These are phyloP conservation scores for Zenarchopterus dispar DNA, from an alignment of 2,797 vertebrate genomes.

Conservation along the genomic window DNA sequence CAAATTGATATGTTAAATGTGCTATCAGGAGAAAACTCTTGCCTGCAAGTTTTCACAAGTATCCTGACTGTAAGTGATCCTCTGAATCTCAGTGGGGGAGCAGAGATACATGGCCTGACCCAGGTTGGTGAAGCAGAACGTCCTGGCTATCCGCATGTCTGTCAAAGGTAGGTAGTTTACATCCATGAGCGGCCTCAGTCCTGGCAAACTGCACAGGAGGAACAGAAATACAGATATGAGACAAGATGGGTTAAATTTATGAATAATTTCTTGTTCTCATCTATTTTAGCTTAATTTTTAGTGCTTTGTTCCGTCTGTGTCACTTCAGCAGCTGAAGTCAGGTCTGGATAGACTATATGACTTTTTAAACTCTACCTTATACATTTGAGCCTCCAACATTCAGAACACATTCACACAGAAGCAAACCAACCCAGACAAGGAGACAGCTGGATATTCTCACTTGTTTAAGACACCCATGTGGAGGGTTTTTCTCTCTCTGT, in stretches of 20 bases:
- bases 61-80: constrained; percentile 98
- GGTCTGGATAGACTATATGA: background rate
- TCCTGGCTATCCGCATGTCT: constrained; percentile 99
- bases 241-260: background rate
- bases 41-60: constrained; percentile 99
- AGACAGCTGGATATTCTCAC: constrained; percentile 37
- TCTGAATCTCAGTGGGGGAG: constrained; percentile 97
- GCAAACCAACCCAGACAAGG: constrained; percentile 11
- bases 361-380: too few relatives aligned
- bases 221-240: constrained; percentile 18
- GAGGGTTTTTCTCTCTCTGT: constrained; percentile 35
- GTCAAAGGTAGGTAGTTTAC: constrained; percentile 98
- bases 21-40: constrained; percentile 21
- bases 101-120: constrained; percentile 97
- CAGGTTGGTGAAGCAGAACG: constrained; percentile 98
- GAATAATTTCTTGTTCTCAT: too few relatives aligned
- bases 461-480: constrained; percentile 52
- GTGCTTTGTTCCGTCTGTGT: background rate
- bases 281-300: background rate
- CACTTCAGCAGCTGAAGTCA: background rate
- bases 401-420: background rate
- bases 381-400: too few relatives aligned
- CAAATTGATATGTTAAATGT: background rate
- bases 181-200: constrained; percentile 95
- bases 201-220: constrained; percentile 88